These are phyloP conservation scores for Anguilla megastoma DNA, from an alignment of 2,797 vertebrate species.

Conservation along the genomic window DNA sequence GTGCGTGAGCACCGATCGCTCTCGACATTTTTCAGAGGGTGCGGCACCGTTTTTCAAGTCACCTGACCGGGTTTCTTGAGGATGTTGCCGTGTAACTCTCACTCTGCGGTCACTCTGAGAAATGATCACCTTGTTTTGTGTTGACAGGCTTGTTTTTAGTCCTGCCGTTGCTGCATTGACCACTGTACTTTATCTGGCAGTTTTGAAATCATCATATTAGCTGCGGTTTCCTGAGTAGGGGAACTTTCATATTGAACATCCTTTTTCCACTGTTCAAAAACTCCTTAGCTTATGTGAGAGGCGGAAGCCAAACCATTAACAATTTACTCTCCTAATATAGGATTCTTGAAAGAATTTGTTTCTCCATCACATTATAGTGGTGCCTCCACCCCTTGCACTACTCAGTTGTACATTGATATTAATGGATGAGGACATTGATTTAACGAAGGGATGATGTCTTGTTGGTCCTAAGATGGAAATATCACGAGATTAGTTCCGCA, in stretches of 20 bases:
- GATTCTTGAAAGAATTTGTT: slow-evolving; percentile 30
- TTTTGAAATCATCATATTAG: slow-evolving; percentile 34
- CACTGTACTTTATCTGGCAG: slow-evolving; percentile 34
- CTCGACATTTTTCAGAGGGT: neutral
- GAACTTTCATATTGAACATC: slow-evolving; percentile 33
- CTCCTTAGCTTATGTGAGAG: neutral
- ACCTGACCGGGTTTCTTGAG: neutral
- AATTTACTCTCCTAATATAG: slow-evolving; percentile 24
- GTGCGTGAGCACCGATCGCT: neutral
- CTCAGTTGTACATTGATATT: slow-evolving; percentile 29
- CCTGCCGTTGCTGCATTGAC: slow-evolving; percentile 13
- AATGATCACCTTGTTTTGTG: neutral
- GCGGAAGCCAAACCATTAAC: slow-evolving; percentile 22
- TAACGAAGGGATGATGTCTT: neutral
- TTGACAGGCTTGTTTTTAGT: slow-evolving; percentile 9
- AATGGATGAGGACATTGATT: slow-evolving; percentile 13
- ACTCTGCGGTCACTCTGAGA: neutral
- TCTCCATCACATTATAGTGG: slow-evolving; percentile 22
- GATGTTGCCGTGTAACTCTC: neutral
- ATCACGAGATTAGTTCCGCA: neutral
- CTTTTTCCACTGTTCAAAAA: slow-evolving; percentile 28
- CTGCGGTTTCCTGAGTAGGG: slow-evolving; percentile 23
- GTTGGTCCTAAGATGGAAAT: neutral
- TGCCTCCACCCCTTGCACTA: neutral
- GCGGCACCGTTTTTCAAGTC: neutral